phyloP scores from a whole-genome alignment of 1,140 invertebrate species.

The Subanguina moxae region DNA sequence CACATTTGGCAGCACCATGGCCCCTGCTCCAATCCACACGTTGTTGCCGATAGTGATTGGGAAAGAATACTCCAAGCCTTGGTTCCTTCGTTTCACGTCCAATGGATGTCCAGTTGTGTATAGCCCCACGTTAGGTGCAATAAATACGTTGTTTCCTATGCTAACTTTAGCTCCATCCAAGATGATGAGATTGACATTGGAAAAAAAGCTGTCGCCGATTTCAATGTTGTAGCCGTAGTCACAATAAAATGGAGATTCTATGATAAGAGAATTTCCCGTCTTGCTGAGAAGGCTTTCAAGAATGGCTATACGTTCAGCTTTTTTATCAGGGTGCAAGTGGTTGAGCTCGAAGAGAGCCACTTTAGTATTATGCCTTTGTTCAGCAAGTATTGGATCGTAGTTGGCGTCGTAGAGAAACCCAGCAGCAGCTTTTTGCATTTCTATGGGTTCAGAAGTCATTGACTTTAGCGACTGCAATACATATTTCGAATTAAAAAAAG shows the following conservation, averaged over 20 bases:
- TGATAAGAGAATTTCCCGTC: constrained; percentile 2
- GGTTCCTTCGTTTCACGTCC: neutral
- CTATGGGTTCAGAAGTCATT: too few relatives aligned
- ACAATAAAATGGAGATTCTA: constrained; percentile 11
- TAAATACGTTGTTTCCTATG: constrained; percentile 29
- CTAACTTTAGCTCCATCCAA: constrained; percentile 23
- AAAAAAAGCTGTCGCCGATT: constrained; percentile 36
- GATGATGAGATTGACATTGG: constrained; percentile 42
- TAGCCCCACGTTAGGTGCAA: constrained; percentile 5
- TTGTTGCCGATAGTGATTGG: constrained; percentile 28
- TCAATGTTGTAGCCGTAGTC: constrained; percentile 25
- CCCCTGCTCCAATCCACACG: constrained; percentile 48
- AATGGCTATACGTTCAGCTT: neutral
- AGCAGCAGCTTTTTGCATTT: too few relatives aligned
- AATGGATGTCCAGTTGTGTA: constrained; percentile 12
- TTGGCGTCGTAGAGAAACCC: constrained; percentile 4
- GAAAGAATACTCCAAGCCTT: constrained; percentile 14
- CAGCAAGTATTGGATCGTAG: neutral
- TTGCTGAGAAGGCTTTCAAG: neutral
- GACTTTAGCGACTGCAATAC: too few relatives aligned
- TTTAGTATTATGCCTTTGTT: neutral
- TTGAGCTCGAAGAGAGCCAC: neutral
- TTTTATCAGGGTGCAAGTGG: neutral
- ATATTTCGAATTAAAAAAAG: too few relatives aligned
- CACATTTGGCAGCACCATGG: constrained; percentile 44